phyloP scores from a whole-genome alignment of 2,113 vertebrate genomes.

The Hemibagrus wyckioides region DNA sequence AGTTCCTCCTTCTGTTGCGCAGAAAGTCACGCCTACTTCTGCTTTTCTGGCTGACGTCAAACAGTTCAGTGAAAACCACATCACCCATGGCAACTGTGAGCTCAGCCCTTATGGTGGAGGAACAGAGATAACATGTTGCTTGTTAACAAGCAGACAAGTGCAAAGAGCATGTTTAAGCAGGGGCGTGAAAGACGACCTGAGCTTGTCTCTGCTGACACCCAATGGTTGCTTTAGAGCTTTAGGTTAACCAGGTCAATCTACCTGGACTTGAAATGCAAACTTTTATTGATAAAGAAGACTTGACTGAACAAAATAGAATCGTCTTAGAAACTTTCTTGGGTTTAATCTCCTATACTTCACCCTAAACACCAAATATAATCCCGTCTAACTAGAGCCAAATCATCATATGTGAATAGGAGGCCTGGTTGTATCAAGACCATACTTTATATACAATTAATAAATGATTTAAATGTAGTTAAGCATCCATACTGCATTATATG shows the following conservation, averaged over 20 bases:
- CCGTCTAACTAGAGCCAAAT: neutral
- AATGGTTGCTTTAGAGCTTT: slow-evolving; percentile 15
- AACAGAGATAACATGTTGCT: slow-evolving; percentile 35
- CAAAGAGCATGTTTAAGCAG: slow-evolving; percentile 33
- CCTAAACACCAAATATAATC: neutral
- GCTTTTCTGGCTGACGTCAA: slow-evolving; percentile 41
- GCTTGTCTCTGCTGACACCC: slow-evolving; percentile 41
- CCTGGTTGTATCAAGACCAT: neutral
- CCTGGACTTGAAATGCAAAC: neutral
- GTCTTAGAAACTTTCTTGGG: neutral
- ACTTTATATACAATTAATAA: neutral
- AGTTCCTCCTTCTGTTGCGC: slow-evolving; percentile 43
- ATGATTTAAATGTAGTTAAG: neutral
- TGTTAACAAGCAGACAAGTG: slow-evolving; percentile 37
- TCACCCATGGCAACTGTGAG: slow-evolving; percentile 40
- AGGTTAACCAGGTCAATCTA: neutral
- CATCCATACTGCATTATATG: neutral
- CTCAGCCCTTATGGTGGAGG: slow-evolving; percentile 31
- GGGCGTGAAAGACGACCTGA: neutral
- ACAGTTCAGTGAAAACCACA: slow-evolving; percentile 39
- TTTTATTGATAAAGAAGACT: neutral
- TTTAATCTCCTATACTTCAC: neutral
- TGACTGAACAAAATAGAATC: neutral
- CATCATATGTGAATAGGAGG: neutral
- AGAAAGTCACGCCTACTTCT: slow-evolving; percentile 40